Conservation (phyloP, 1,140 invertebrate genomes). For the Melipona quadrifasciata region DNA sequence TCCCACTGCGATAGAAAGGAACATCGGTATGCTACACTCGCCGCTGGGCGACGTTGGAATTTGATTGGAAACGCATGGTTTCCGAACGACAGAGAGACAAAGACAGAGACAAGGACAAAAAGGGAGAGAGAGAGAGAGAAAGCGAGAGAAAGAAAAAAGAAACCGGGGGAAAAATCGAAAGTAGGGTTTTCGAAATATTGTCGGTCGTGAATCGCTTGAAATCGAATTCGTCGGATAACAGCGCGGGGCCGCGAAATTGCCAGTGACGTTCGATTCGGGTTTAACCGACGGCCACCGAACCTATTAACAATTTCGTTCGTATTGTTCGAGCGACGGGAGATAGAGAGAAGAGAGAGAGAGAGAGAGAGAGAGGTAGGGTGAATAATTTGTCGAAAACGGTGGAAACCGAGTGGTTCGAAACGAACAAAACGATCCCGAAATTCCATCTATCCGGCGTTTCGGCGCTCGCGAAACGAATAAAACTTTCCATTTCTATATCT, state of each 20-base stretch:
- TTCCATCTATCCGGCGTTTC: conserved; percentile 27
- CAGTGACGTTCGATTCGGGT: conserved; percentile 32
- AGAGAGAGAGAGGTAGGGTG: neutral
- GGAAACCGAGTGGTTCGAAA: neutral
- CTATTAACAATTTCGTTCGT: conserved; percentile 39
- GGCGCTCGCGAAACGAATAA: neutral
- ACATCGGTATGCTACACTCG: neutral
- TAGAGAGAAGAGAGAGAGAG: neutral
- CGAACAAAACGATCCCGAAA: conserved; percentile 26
- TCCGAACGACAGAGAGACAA: neutral
- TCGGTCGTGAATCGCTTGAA: neutral
- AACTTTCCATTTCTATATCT: conserved; percentile 39
- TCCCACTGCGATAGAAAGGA: neutral
- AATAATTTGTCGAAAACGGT: conserved; percentile 7
- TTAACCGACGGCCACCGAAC: conserved; percentile 13
- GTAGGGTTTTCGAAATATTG: neutral
- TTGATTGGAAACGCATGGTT: conserved; percentile 1
- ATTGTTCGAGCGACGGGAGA: neutral
- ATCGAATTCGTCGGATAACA: neutral
- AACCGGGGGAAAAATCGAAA: neutral
- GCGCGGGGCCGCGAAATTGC: neutral
- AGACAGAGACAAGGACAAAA: no score
- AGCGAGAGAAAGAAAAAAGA: neutral
- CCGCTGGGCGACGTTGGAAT: neutral
- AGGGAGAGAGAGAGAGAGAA: no score